Percentiles rank a stretch among this genome's conserved stretches.
Evolutionary conservation across 2,113 vertebrate genomes (phyloP).

Genomic region (Sylvilagus bachmani): DNA sequence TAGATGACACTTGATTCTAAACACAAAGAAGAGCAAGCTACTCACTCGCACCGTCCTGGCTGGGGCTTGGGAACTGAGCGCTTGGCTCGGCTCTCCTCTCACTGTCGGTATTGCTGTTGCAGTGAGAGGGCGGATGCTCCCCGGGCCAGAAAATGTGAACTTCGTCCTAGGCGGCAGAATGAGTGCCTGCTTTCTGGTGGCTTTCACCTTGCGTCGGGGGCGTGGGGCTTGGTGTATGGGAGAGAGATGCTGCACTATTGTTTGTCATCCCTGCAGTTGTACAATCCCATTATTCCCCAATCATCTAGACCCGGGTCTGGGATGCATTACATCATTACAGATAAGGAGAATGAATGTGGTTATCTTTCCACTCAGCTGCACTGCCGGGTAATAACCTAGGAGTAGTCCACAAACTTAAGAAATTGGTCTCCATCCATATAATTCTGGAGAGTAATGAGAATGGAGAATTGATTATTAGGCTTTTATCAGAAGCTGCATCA

Average conservation of each 20-base stretch:
- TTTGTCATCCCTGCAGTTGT: conserved; percentile 90
- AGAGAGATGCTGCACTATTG: conserved; percentile 83
- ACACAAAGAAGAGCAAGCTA: conserved; percentile 79
- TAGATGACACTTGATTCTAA: conserved; percentile 81
- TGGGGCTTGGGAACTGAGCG: conserved; percentile 69
- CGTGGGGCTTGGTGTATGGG: conserved; percentile 67
- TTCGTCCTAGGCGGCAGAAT: conserved; percentile 80
- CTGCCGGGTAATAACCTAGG: conserved; percentile 89
- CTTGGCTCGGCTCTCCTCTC: conserved; percentile 60
- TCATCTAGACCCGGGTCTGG: conserved; percentile 89
- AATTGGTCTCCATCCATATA: conserved; percentile 88
- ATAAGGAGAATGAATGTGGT: conserved; percentile 94
- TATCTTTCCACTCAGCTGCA: conserved; percentile 94
- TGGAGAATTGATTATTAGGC: conserved; percentile 91
- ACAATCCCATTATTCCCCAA: conserved; percentile 91
- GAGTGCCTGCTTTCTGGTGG: conserved; percentile 63
- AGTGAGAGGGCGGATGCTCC: conserved; percentile 83
- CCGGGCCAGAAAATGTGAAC: conserved; percentile 77
- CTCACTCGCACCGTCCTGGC: conserved; percentile 77
- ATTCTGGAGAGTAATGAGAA: conserved; percentile 92
- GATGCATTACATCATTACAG: conserved; percentile 95
- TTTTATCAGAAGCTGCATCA: conserved; percentile 85
- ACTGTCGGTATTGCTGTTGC: conserved; percentile 71
- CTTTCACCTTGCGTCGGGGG: conserved; percentile 69
- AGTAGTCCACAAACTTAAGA: conserved; percentile 90